phyloP scores from a whole-genome alignment of 2,888 invertebrate species.

The Mimachlamys varia region DNA sequence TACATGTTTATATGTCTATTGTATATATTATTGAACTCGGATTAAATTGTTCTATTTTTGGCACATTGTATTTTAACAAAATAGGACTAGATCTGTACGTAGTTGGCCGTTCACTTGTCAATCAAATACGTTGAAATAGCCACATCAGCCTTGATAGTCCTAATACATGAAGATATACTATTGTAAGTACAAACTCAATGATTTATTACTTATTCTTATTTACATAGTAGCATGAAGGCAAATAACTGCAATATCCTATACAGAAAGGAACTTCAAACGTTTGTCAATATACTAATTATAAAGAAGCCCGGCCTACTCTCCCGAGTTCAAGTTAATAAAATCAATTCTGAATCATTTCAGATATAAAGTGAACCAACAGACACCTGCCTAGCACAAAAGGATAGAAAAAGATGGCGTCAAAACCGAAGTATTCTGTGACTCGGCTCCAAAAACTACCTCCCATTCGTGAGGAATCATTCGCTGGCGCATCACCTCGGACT shows the following conservation, averaged over 20 bases:
- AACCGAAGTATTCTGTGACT: constrained; percentile 50
- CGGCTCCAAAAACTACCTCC: constrained; percentile 62
- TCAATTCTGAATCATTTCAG: background rate
- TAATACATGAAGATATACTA: no score
- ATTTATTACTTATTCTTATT: no score
- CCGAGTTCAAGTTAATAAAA: no score
- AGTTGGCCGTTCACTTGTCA: background rate
- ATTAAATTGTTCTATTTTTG: constrained; percentile 2
- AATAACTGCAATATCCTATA: no score
- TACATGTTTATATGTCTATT: background rate
- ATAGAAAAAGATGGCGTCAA: background rate
- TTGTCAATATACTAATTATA: no score
- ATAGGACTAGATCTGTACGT: background rate
- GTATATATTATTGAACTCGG: background rate
- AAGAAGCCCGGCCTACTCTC: no score
- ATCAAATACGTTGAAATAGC: no score
- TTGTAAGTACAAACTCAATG: background rate
- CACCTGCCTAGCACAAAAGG: background rate
- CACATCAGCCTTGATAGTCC: no score
- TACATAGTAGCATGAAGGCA: no score
- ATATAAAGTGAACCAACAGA: background rate
- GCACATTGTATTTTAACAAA: background rate
- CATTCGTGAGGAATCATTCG: constrained; percentile 62
- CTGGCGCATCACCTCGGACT: constrained; percentile 41
- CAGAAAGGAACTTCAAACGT: no score